These are phyloP conservation scores for Oscheius sp. DNA, from an alignment of 2,888 invertebrate genomes.

Conservation along the genomic window DNA sequence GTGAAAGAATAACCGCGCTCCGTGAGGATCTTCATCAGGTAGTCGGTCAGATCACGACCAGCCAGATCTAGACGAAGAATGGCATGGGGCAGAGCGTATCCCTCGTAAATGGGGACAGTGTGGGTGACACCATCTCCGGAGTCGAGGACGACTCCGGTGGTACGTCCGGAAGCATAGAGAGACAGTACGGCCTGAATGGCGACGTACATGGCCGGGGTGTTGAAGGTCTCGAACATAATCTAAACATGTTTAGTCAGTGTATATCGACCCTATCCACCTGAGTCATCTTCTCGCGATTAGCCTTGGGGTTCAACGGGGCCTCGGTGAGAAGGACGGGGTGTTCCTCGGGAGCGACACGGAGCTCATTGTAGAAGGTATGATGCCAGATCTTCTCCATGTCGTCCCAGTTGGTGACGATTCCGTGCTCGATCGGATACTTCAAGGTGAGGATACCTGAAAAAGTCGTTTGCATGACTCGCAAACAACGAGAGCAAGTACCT, in stretches of 20 bases:
- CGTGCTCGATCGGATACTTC: constrained; percentile 96
- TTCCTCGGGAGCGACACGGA: constrained; percentile 94
- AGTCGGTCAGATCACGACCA: constrained; percentile 77
- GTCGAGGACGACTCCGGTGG: constrained; percentile 81
- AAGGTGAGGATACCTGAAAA: constrained; percentile 85
- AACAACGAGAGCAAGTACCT: constrained; percentile 72
- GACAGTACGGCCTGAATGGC: constrained; percentile 93
- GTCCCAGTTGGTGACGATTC: constrained; percentile 97
- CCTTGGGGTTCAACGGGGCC: constrained; percentile 92
- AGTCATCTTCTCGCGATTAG: constrained; percentile 95
- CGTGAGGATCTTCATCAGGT: constrained; percentile 78
- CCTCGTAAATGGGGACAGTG: constrained; percentile 84
- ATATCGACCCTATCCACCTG: constrained; percentile 59
- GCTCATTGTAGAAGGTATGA: constrained; percentile 97
- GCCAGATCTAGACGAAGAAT: constrained; percentile 77
- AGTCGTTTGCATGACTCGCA: not conserved
- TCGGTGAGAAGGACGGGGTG: constrained; percentile 92
- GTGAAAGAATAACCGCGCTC: constrained; percentile 75
- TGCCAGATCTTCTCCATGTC: constrained; percentile 99
- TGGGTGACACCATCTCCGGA: constrained; percentile 92
- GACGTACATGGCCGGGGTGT: constrained; percentile 83
- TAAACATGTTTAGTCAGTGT: constrained; percentile 16
- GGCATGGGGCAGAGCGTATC: constrained; percentile 77
- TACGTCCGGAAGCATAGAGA: constrained; percentile 83
- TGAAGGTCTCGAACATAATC: constrained; percentile 88